Evolutionary conservation across 2,113 vertebrate genomes (phyloP).

Genomic region (Menura novaehollandiae): DNA sequence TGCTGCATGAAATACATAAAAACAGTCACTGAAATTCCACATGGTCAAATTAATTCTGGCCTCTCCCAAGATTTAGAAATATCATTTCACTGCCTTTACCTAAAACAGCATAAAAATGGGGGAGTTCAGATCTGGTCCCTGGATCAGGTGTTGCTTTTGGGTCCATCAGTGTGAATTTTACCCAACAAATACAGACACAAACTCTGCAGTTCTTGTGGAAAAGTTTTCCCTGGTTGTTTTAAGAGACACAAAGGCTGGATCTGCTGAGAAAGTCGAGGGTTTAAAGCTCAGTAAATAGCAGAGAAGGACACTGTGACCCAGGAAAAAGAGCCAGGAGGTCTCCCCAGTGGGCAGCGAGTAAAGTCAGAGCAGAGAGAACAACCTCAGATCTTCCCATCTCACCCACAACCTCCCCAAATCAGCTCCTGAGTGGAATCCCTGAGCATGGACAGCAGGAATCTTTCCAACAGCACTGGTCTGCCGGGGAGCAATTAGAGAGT

Average conservation of each 20-base stretch:
- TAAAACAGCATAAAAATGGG: neutral
- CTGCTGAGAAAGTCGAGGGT: neutral
- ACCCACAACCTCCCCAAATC: neutral
- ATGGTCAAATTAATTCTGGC: neutral
- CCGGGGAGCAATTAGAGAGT: conserved; percentile 16
- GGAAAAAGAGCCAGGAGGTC: neutral
- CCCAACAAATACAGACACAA: neutral
- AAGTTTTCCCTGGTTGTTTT: neutral
- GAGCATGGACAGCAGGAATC: neutral
- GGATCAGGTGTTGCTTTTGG: neutral
- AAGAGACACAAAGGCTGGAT: neutral
- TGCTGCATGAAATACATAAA: neutral
- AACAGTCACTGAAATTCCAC: neutral
- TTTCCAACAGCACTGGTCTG: neutral
- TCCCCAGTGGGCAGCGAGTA: neutral
- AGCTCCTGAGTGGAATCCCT: neutral
- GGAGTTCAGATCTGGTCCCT: neutral
- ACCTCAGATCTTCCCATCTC: neutral
- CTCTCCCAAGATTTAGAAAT: neutral
- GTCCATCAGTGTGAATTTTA: neutral
- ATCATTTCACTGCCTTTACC: neutral
- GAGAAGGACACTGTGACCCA: neutral
- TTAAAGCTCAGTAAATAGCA: conserved; percentile 22
- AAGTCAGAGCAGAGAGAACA: neutral
- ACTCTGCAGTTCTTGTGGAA: rapidly evolving